phyloP scores from a whole-genome alignment of 2,113 vertebrate genomes.

The Eubucco bourcierii region DNA sequence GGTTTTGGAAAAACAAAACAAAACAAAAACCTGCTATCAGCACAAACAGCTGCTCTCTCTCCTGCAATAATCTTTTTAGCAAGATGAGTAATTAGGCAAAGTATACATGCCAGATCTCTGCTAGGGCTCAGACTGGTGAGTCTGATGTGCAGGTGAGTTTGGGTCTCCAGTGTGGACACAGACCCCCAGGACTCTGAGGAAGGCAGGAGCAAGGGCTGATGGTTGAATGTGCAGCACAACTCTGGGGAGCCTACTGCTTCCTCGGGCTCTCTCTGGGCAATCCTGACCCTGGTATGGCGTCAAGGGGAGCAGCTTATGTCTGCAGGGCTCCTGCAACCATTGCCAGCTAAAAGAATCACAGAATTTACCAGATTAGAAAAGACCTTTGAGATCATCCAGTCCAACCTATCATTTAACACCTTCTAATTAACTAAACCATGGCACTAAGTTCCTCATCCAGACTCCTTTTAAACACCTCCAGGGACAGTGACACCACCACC shows the following conservation, averaged over 20 bases:
- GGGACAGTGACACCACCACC: too few species aligned
- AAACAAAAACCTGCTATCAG: too few species aligned
- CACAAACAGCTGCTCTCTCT: neutral
- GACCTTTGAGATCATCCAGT: too few species aligned
- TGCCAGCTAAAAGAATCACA: neutral
- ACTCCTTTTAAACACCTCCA: too few species aligned
- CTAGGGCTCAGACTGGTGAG: neutral
- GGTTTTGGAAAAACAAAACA: neutral
- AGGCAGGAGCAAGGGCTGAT: neutral
- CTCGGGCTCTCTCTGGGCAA: rapidly evolving
- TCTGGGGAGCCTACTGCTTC: neutral
- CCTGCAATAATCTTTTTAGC: neutral
- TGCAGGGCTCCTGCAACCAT: neutral
- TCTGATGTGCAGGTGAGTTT: neutral
- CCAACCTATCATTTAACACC: too few species aligned
- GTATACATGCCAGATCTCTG: neutral
- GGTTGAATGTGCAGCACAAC: neutral
- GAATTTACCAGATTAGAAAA: too few species aligned
- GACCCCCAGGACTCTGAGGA: neutral
- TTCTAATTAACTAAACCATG: too few species aligned
- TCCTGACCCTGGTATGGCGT: neutral
- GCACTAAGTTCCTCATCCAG: too few species aligned
- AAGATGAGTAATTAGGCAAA: neutral
- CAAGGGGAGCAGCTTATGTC: rapidly evolving
- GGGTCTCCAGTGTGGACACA: rapidly evolving